Evolutionary conservation across 2,113 vertebrate genomes (phyloP), one percentile per base, ranked within the genome.

Genomic region (Patagioenas fasciata): DNA sequence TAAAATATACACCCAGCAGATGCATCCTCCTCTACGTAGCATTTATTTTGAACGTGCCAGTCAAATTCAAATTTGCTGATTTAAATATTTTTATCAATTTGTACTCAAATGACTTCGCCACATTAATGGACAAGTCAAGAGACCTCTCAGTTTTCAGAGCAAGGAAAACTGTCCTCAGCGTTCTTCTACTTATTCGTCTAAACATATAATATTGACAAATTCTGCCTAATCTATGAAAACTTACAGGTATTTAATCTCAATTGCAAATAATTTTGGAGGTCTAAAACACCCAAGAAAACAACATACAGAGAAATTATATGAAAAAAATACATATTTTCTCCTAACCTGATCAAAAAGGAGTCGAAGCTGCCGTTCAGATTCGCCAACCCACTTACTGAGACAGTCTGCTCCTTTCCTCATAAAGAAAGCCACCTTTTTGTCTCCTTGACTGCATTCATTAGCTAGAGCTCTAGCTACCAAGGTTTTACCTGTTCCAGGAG

Each of bases 401-500:
- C 99, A 99, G 98, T 99, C 99, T 10, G 99, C 99, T 97, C 99
- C 99, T 98, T 99, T 99, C 96, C 99, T 98, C 99, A 99, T 99
- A 96, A 99, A 99, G 97, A 99, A 99, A 74, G 99, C 99, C 95
- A 99, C 99, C 79, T 99, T 99, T 96, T 98, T 98, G 94, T 99
- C 99, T 88, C 99, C 99, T 96, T 99, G 99, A 97, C 99, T 99
- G 97, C 99, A 99, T 98, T 99, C 99, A 34, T 99, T 99, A 96
- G 99, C 99, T 94, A 99, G 98, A 42, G 99, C 99, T 98, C 99
- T 98, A 11, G 99, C 99, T 65, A 99, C 99, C 97, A 99, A 98
- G 36, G 99, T 99, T 98, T 99, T 99, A 94, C 99, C 99, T 87
- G 99, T 99, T 90, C 99, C 99, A 74, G 99, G 99, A 87, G 99